Evolutionary conservation across 2,888 invertebrate species (phyloP), one percentile per base, ranked within the genome.

Genomic region (Leptopterna dolabrata): DNA sequence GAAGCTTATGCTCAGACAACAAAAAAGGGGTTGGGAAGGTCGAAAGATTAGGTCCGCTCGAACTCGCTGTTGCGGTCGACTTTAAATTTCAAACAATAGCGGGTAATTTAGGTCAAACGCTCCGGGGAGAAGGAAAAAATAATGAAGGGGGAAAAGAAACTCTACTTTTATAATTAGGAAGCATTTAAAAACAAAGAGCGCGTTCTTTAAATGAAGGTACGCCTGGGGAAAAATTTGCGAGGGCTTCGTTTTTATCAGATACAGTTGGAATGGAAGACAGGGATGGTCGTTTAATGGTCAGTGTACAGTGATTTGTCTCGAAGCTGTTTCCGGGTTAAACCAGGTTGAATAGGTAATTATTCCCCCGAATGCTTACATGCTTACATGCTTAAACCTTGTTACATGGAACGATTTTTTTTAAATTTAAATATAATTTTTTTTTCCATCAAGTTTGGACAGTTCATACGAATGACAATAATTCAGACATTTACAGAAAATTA

Each of bases 1-100:
- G 63, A 24, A 63, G 63, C 63, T 63, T 63, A 63, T 63, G 63
- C 63, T 63, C 27, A 11, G 63, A 24, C 63, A 9, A 63, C 63
- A 27, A 63, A 51, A 63, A 63, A 63, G 19, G 63, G 63, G 63
- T n/a, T 63, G 63, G 63, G 3, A 55, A 63, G 63, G 63, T 63
- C 63, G 24, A 63, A 63, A 63, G 63, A 63, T 63, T 63, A 63
- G 63, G 24, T 63, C 63, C 63, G 63, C 63, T 63, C 63, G 63
- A 63, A 63, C 63, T 63, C 24, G 63, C 63, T 63, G 24, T 24
- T 63, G 63, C 63, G 63, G 63, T 63, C 63, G 63, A 63, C 63
- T 63, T 63, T 63, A 63, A 63, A 63, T 63, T 63, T 27, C 19
- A 19, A 63, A 63, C 24, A 63, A 63, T 63, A 24, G 63, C 63